phyloP scores from a whole-genome alignment of 2,888 invertebrate species.

The Lasioglossum morio region DNA sequence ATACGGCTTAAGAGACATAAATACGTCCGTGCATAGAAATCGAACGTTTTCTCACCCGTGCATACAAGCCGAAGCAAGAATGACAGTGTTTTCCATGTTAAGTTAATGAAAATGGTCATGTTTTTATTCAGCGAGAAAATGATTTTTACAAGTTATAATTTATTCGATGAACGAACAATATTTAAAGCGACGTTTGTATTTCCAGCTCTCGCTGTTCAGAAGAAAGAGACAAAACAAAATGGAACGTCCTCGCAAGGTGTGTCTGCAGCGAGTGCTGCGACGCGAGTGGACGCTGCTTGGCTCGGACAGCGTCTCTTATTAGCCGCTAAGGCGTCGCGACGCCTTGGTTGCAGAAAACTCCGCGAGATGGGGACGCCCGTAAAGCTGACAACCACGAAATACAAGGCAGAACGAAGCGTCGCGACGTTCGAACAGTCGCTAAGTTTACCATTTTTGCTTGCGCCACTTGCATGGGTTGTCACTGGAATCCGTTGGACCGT shows the following conservation, averaged over 20 bases:
- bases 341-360: conserved; percentile 81
- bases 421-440: conserved; percentile 39
- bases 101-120: background rate
- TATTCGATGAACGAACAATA: background rate
- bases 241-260: background rate
- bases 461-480: background rate
- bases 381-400: conserved; percentile 56
- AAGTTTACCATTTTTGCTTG: background rate
- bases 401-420: conserved; percentile 47
- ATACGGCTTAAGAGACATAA: conserved; percentile 58
- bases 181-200: background rate
- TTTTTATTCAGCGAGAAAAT: background rate
- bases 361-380: conserved; percentile 82
- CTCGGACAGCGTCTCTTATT: conserved; percentile 74
- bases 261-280: conserved; percentile 50
- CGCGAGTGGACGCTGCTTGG: conserved; percentile 59
- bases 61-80: background rate
- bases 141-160: background rate
- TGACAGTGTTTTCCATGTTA: background rate
- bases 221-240: background rate
- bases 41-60: conserved; percentile 57
- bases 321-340: conserved; percentile 81
- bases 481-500: background rate
- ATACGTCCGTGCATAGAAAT: conserved; percentile 63
- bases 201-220: background rate